Evolutionary conservation across 2,797 vertebrate genomes (phyloP), one percentile per base, ranked within the genome.

Genomic region (Hippocampus kuda): DNA sequence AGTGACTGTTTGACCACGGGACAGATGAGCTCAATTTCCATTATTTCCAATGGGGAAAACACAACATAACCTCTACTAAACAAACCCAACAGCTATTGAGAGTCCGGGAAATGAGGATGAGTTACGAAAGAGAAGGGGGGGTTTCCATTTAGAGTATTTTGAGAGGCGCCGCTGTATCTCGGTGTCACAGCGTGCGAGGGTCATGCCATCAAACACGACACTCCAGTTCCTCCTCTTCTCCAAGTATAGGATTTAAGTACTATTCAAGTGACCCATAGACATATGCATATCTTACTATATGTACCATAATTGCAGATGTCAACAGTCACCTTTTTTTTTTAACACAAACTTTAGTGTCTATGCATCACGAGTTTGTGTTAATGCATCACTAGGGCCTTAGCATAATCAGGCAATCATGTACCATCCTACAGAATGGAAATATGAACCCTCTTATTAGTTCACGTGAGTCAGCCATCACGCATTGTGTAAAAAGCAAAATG

Each of bases 141-240:
- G 15, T 78, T 87, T 78, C 85, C 81, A 74, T 69, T 63, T 41
- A 68, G 79, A 78, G 83, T 86, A 88, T 89, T 90, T 88, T 87
- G 79, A 86, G 86, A 82, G 85, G 80, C 80, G 86, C 84, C 85
- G 83, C 82, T 81, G 81, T 60, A 75, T 85, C 80, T 73, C 71
- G 75, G 81, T 84, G 82, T 84, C 26, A 12, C 13, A 57, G 8
- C 6, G 20, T n/a, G 56, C 7, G 15, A 46, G 20, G 2, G 18
- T 20, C 18, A 51, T 20, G 46, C 46, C 12, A 51, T 20, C 6
- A 51, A 7, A 18, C 5, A 51, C 5, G 18, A 18, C 18, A 51
- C 48, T 8, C 34, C 34, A 38, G 34, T 38, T 38, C 34, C 34
- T 38, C 34, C 34, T 38, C 7, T 38, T 38, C 34, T 8, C 34